These are phyloP conservation scores for Sebastes cheni DNA, from an alignment of 2,797 vertebrate species.

Conservation along the genomic window DNA sequence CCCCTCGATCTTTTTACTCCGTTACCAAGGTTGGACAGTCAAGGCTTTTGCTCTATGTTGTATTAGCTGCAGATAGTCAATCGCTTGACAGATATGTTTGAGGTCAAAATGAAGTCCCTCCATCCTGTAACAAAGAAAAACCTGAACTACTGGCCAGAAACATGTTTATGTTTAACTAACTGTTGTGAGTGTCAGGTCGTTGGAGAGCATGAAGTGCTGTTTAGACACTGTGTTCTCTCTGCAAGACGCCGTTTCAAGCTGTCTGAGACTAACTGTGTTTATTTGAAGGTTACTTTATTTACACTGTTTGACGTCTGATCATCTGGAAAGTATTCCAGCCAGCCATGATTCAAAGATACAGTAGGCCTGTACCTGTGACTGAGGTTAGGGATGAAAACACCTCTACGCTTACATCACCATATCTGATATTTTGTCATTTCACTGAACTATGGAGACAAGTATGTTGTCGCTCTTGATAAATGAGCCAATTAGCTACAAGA, in stretches of 20 bases:
- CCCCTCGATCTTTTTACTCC: neutral
- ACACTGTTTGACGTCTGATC: constrained; percentile 9
- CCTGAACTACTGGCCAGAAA: neutral
- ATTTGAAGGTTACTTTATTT: constrained; percentile 23
- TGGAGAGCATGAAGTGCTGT: neutral
- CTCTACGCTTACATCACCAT: accelerated
- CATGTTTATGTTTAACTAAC: neutral
- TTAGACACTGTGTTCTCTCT: neutral
- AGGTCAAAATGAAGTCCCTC: neutral
- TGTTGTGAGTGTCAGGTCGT: neutral
- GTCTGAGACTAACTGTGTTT: constrained; percentile 8
- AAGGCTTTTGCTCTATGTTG: neutral
- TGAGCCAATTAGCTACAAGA: neutral
- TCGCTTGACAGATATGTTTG: neutral
- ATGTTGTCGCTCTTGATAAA: neutral
- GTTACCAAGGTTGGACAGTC: neutral
- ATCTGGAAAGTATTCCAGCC: constrained; percentile 22
- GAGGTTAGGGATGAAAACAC: neutral
- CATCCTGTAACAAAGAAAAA: neutral
- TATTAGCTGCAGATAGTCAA: neutral
- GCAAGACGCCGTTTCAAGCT: neutral
- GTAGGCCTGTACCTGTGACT: neutral
- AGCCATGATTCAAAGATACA: neutral
- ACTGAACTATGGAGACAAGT: neutral
- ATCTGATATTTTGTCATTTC: neutral